A percentile compares a stretch with the other conserved stretches of the same genome.
These are phyloP conservation scores for Gortyna flavago DNA, from an alignment of 2,888 invertebrate species.

Conservation along the genomic window DNA sequence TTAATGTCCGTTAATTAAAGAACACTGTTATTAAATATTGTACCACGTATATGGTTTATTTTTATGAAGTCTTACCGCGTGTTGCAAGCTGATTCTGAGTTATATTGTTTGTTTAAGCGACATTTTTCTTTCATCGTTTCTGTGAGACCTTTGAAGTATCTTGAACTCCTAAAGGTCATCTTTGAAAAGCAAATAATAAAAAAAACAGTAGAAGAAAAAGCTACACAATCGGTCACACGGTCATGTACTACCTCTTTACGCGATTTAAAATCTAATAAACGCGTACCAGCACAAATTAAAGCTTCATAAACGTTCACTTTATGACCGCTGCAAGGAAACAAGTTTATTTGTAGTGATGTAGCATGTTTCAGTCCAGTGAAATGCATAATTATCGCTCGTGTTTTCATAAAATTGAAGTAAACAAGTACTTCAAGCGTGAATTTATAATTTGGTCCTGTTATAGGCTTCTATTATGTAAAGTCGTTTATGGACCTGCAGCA, in stretches of 20 bases:
- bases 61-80: constrained; percentile 12
- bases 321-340: constrained; percentile 38
- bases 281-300: constrained; percentile 29
- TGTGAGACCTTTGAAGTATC: not conserved
- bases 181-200: not conserved
- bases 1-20: constrained; percentile 28
- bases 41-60: constrained; percentile 19
- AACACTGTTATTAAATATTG: constrained; percentile 36
- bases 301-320: constrained; percentile 50
- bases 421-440: not conserved
- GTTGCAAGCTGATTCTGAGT: not conserved
- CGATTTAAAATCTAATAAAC: constrained; percentile 49
- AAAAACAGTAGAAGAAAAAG: constrained; percentile 11
- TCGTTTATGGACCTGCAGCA: not conserved
- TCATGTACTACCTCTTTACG: constrained; percentile 28
- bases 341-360: constrained; percentile 50
- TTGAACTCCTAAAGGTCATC: constrained; percentile 1
- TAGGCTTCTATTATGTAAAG: constrained; percentile 7
- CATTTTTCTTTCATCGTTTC: constrained; percentile 1
- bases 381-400: constrained; percentile 25
- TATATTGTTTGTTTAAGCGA: constrained; percentile 9
- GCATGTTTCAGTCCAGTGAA: constrained; percentile 19
- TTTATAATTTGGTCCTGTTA: not conserved
- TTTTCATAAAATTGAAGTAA: constrained; percentile 12
- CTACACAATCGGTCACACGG: not conserved